Percentiles rank a stretch among this genome's conserved stretches.
phyloP scores from a whole-genome alignment of 1,140 invertebrate species.

The Cotesia vestalis region DNA sequence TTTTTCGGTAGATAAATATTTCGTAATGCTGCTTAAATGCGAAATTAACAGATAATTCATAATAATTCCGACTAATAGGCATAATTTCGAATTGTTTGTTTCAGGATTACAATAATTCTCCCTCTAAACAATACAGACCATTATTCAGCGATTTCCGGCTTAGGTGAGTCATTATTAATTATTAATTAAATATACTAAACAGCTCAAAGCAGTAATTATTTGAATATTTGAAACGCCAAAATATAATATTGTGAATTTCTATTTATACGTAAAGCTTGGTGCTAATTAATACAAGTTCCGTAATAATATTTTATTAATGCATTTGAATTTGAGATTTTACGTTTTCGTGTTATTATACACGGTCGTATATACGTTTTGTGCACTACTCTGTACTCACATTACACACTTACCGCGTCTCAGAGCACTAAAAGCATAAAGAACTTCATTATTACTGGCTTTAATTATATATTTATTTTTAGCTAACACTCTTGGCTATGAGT shows the following conservation, averaged over 20 bases:
- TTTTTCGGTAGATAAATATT: too few relatives aligned
- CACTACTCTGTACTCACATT: conserved; percentile 22
- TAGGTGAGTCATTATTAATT: conserved; percentile 3
- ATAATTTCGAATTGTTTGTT: too few relatives aligned
- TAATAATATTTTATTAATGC: background rate
- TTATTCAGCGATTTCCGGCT: background rate
- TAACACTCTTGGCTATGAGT: conserved; percentile 3
- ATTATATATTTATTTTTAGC: conserved; percentile 64
- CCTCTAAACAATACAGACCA: too few relatives aligned
- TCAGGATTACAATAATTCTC: too few relatives aligned
- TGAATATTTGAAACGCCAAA: too few relatives aligned
- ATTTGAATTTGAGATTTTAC: conserved; percentile 6
- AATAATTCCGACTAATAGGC: too few relatives aligned
- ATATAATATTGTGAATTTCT: conserved; percentile 9
- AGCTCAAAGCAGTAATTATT: too few relatives aligned
- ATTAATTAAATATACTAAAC: background rate
- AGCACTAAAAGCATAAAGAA: conserved; percentile 53
- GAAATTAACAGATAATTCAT: too few relatives aligned
- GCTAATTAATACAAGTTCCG: background rate
- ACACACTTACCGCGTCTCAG: conserved; percentile 27
- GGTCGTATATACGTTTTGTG: conserved; percentile 26
- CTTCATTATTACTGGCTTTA: conserved; percentile 62
- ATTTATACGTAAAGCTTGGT: conserved; percentile 17
- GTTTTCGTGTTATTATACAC: background rate
- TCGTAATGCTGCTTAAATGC: too few relatives aligned